phyloP scores from a whole-genome alignment of 2,888 invertebrate genomes.

The Anoplius nigerrimus region DNA sequence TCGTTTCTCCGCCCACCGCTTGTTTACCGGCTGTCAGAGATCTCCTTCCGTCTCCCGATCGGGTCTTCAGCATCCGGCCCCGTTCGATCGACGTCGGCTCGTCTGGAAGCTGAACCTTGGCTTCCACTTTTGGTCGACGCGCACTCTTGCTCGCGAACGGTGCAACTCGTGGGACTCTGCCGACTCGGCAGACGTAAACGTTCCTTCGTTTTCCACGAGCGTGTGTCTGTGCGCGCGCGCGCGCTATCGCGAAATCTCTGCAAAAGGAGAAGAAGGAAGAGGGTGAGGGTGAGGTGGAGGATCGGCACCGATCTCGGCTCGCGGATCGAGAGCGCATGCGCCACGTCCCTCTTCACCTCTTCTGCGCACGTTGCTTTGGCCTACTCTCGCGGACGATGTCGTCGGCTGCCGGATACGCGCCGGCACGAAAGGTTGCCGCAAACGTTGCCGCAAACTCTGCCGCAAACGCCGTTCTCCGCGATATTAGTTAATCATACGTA shows the following conservation, averaged over 20 bases:
- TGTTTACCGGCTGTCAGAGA: no score
- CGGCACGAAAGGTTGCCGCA: constrained; percentile 30
- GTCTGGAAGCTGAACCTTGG: no score
- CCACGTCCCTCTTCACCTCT: constrained; percentile 51
- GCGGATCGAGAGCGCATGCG: not conserved
- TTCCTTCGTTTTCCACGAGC: not conserved
- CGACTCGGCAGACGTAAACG: not conserved
- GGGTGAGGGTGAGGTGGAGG: not conserved
- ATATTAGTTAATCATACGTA: no score
- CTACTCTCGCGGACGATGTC: constrained; percentile 58
- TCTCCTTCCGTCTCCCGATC: no score
- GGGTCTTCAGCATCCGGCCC: no score
- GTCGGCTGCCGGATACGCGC: constrained; percentile 47
- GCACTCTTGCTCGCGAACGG: not conserved
- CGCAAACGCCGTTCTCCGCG: no score
- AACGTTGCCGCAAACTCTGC: constrained; percentile 1
- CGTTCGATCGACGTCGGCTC: no score
- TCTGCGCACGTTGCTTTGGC: constrained; percentile 65
- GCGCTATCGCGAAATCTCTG: constrained; percentile 4
- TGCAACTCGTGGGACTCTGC: not conserved
- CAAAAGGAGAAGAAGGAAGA: constrained; percentile 23
- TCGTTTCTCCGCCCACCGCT: no score
- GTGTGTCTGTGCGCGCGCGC: constrained; percentile 1
- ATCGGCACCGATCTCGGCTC: not conserved
- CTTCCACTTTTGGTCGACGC: not conserved